Conservation (phyloP, 2,797 vertebrate genomes). For the Anomalospiza imberbis region DNA sequence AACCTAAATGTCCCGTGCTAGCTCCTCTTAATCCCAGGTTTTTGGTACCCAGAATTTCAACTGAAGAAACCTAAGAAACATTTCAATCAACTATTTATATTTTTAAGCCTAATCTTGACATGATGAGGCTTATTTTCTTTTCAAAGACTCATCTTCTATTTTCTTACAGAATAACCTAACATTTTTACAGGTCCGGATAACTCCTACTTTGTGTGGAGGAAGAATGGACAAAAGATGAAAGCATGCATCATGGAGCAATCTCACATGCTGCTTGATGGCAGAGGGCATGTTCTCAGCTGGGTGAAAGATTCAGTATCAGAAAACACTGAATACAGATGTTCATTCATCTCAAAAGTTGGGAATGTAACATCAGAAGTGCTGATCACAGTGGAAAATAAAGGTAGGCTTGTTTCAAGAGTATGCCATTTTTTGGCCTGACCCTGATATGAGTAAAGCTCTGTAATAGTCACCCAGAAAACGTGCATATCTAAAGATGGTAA, state of each 20-base stretch:
- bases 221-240: slow-evolving; percentile 81
- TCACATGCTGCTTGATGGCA: slow-evolving; percentile 69
- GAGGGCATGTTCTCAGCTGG: slow-evolving; percentile 87
- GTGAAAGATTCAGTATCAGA: slow-evolving; percentile 78
- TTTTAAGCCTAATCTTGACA: background rate
- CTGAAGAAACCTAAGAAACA: background rate
- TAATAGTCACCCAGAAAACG: background rate
- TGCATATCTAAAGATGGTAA: background rate
- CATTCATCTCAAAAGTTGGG: slow-evolving; percentile 77
- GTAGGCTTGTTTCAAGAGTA: background rate
- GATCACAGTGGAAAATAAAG: slow-evolving; percentile 65
- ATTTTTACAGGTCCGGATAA: slow-evolving; percentile 81
- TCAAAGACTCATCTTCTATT: background rate
- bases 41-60: background rate
- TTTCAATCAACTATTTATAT: background rate
- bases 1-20: background rate
- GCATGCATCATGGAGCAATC: slow-evolving; percentile 75
- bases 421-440: background rate
- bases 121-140: background rate
- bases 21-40: background rate
- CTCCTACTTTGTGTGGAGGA: slow-evolving; percentile 85
- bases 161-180: background rate
- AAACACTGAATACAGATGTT: slow-evolving; percentile 84
- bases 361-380: slow-evolving; percentile 75
- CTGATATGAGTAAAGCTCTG: background rate